Evolutionary conservation across 1,140 invertebrate species (phyloP).

Genomic region (Hydropsyche tenuis): DNA sequence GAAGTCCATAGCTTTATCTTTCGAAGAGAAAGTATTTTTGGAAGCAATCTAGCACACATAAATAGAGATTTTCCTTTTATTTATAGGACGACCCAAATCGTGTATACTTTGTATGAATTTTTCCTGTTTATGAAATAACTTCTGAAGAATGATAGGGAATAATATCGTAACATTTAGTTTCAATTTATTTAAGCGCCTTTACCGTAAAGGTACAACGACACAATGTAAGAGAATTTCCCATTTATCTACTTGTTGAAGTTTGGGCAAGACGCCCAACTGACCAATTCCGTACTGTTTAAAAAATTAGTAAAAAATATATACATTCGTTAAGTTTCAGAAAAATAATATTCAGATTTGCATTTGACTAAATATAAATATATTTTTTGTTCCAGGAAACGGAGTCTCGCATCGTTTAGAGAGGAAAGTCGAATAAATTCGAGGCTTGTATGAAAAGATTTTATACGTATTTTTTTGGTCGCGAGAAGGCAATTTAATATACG

Average conservation of each 20-base stretch:
- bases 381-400: conserved; percentile 19
- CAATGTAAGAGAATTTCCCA: conserved; percentile 18
- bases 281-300: background rate
- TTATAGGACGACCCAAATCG: too few relatives aligned
- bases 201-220: background rate
- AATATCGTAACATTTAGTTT: too few relatives aligned
- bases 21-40: background rate
- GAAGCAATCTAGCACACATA: background rate
- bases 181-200: too few relatives aligned
- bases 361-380: background rate
- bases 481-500: conserved; percentile 26
- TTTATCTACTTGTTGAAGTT: conserved; percentile 46
- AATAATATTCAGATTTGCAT: background rate
- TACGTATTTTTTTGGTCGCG: conserved; percentile 8
- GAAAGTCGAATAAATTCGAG: background rate
- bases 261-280: conserved; percentile 31
- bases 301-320: too few relatives aligned
- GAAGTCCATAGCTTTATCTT: background rate
- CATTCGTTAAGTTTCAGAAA: background rate
- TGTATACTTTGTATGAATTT: too few relatives aligned
- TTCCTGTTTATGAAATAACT: too few relatives aligned
- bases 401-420: conserved; percentile 14
- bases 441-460: background rate
- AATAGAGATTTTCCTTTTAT: too few relatives aligned
- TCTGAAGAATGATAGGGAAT: too few relatives aligned